Evolutionary conservation across 2,888 invertebrate genomes (phyloP).

Genomic region (Melieria omissa): DNA sequence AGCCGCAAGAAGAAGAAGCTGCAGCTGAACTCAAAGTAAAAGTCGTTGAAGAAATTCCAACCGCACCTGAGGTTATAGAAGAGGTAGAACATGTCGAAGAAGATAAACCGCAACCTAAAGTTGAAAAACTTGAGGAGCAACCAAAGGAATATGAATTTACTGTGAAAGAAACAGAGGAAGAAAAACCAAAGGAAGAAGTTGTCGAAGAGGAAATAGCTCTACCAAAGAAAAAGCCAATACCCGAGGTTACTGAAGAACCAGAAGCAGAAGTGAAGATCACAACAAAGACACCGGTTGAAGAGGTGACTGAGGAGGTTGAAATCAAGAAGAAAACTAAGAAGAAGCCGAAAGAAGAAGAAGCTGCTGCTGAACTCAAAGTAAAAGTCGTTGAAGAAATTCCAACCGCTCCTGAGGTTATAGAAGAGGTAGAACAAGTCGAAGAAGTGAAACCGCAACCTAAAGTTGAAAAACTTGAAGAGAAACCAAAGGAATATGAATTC

Average conservation of each 20-base stretch:
- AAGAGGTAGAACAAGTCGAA: conserved; percentile 53
- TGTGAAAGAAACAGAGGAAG: conserved; percentile 48
- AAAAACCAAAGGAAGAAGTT: conserved; percentile 46
- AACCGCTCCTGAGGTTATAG: conserved; percentile 49
- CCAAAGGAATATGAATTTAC: conserved; percentile 49
- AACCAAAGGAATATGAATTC: conserved; percentile 53
- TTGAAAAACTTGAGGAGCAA: conserved; percentile 46
- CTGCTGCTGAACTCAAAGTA: conserved; percentile 48
- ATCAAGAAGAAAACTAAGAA: conserved; percentile 56
- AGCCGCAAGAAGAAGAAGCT: conserved; percentile 52
- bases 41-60: conserved; percentile 55
- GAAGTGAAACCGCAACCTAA: conserved; percentile 36
- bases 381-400: conserved; percentile 53
- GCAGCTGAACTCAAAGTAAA: conserved; percentile 59
- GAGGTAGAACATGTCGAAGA: conserved; percentile 57
- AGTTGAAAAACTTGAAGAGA: conserved; percentile 40
- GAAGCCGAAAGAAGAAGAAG: conserved; percentile 49
- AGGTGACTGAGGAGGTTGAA: conserved; percentile 51
- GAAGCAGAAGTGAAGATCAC: conserved; percentile 51
- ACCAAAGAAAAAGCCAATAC: conserved; percentile 42
- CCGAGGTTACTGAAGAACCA: conserved; percentile 51
- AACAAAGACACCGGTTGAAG: conserved; percentile 53
- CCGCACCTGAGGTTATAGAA: conserved; percentile 50
- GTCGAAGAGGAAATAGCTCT: conserved; percentile 55
- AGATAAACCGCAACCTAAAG: conserved; percentile 53